Evolutionary conservation across 2,113 vertebrate species (phyloP), one percentile per base, ranked within the genome.

Genomic region (Poicephalus gulielmi): DNA sequence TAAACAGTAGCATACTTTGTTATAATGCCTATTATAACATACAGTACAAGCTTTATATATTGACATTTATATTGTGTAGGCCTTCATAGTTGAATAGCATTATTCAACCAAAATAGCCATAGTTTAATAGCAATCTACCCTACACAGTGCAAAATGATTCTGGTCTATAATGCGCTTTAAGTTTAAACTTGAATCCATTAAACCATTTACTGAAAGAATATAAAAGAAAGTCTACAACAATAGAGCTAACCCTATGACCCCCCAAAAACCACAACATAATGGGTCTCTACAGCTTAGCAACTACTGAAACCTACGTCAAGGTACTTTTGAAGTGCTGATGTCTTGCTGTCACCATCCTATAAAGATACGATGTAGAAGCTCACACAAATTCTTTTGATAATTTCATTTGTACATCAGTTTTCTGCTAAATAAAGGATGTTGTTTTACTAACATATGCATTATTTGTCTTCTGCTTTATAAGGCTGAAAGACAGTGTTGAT

Each of bases 241-340:
- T 8, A 14, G 39, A 53, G 22, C 6, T 63, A 4, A 44, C 71
- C 4, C 16, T 67, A 24, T 57, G 46, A 62, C 4, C 20, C 20
- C 8, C 2, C 39, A 1, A 9, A 47, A 50, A 53, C 6, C 19
- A 2, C 33, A 75, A 3, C 1, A 11, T 3, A 8, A 19, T 10
- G 6, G 4, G 8, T 67, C 8, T 55, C 10, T 62, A 17, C 4
- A 69, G 7, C 2, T 33, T 7, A 50, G 19, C 13, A 81, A 3
- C 7, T 19, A 19, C 11, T 57, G 30, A 69, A 55, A 46, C 1
- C 3, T 39, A 5, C 6, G 6, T 7, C 27, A 25, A 1, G 0
- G 0, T 14, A 6, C 5, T 50, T 4, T 27, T 43, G 4, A 30
- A 14, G 5, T 39, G 10, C 4, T 59, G 15, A 66, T 41, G 8